These are phyloP conservation scores for Porites cylindrica DNA, from an alignment of 92 coral and sea anemone species.

Conservation along the genomic window DNA sequence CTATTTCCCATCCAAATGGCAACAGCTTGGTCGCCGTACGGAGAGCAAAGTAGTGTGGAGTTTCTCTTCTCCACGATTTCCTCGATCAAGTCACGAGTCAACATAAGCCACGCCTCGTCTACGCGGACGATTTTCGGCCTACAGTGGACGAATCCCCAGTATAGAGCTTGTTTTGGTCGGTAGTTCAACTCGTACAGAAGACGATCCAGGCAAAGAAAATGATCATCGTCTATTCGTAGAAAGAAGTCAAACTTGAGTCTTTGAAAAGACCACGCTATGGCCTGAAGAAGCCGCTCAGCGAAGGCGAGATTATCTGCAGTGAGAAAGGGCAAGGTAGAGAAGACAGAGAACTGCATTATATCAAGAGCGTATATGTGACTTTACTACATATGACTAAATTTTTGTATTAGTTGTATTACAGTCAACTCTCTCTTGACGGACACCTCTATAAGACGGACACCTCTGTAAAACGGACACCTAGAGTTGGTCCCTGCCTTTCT, in stretches of 20 bases:
- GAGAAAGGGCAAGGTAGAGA: slow-evolving; percentile 4
- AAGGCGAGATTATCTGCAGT: slow-evolving; percentile 80
- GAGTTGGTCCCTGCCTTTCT: no score
- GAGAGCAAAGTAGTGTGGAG: slow-evolving; percentile 79
- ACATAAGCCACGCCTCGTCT: slow-evolving; percentile 96
- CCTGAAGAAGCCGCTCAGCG: slow-evolving; percentile 87
- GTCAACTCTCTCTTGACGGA: no score
- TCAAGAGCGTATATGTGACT: not conserved
- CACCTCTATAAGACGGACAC: no score
- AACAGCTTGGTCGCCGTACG: slow-evolving; percentile 96
- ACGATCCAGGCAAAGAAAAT: slow-evolving; percentile 91
- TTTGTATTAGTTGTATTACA: no score
- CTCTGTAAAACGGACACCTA: no score
- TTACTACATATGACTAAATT: no score
- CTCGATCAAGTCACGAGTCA: slow-evolving; percentile 76
- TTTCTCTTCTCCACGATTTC: slow-evolving; percentile 80
- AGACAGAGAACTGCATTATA: no score
- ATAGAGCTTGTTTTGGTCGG: slow-evolving; percentile 80
- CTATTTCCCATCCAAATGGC: slow-evolving; percentile 91
- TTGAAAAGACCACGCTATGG: slow-evolving; percentile 82
- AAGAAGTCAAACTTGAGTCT: slow-evolving; percentile 75
- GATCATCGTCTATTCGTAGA: slow-evolving; percentile 97
- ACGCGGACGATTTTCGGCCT: slow-evolving; percentile 86
- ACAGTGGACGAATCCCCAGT: slow-evolving; percentile 99
- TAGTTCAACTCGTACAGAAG: slow-evolving; percentile 77